A percentile compares a stretch with the other conserved stretches of the same genome.
phyloP scores from a whole-genome alignment of 1,140 invertebrate species.

The Chionoecetes opilio region DNA sequence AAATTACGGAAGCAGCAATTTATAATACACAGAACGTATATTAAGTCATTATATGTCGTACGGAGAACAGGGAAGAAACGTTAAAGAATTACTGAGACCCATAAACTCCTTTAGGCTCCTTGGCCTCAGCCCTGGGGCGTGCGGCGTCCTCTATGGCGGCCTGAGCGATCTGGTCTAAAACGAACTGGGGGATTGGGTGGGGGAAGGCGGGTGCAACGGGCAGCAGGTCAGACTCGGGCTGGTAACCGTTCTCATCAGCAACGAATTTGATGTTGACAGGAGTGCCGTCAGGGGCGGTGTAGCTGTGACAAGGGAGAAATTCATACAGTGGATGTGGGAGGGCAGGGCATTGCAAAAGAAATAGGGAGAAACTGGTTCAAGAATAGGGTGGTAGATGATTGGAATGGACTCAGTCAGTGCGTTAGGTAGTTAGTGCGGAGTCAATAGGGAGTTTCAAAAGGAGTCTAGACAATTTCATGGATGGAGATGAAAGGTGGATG shows the following conservation, averaged over 20 bases:
- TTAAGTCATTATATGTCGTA: not conserved
- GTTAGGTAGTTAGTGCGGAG: too few species aligned
- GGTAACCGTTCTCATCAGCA: not conserved
- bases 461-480: too few species aligned
- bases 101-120: not conserved
- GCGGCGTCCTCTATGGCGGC: not conserved
- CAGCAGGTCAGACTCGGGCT: not conserved
- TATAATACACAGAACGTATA: not conserved
- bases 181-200: constrained; percentile 1
- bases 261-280: not conserved
- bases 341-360: not conserved
- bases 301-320: not conserved
- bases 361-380: too few species aligned
- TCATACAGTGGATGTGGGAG: not conserved
- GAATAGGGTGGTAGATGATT: too few species aligned
- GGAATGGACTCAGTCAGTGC: too few species aligned
- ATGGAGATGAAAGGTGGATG: too few species aligned
- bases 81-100: not conserved
- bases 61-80: not conserved
- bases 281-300: constrained; percentile 8
- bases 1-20: not conserved
- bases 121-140: not conserved
- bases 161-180: not conserved
- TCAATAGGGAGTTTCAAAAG: too few species aligned
- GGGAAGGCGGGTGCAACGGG: not conserved